Percentiles rank a stretch among this genome's conserved stretches.
Evolutionary conservation across 2,113 vertebrate species (phyloP).

Genomic region (Phodopus roborovskii): DNA sequence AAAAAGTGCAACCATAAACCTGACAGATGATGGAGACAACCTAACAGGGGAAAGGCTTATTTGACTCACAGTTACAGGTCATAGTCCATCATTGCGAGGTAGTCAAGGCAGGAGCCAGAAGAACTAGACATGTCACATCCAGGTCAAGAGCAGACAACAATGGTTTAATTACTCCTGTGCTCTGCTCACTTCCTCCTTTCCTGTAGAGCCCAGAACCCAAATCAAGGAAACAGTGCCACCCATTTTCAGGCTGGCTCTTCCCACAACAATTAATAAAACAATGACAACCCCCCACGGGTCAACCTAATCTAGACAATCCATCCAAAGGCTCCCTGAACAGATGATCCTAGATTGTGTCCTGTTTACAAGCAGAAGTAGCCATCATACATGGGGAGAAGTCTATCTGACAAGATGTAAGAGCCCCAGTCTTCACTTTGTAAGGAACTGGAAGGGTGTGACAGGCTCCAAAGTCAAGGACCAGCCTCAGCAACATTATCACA

Average conservation of each 20-base stretch:
- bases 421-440: constrained; percentile 2
- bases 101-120: not conserved
- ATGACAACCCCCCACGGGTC: not conserved
- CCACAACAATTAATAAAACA: not conserved
- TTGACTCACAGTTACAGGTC: not conserved
- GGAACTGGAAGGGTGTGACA: not conserved
- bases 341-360: not conserved
- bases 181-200: too few species aligned
- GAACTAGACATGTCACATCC: not conserved
- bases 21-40: not conserved
- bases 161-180: not conserved
- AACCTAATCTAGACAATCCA: not conserved
- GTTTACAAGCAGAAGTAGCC: too few species aligned
- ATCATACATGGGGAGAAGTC: not conserved
- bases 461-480: not conserved
- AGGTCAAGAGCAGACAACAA: not conserved
- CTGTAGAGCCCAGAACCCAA: not conserved
- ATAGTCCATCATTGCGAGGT: not conserved
- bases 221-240: not conserved
- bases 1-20: too few species aligned
- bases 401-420: not conserved
- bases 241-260: not conserved
- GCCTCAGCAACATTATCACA: not conserved
- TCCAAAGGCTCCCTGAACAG: not conserved
- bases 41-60: not conserved